A percentile compares a stretch with the other conserved stretches of the same genome.
Evolutionary conservation across 2,113 vertebrate genomes (phyloP).

Genomic region (Oceanodroma tethys): DNA sequence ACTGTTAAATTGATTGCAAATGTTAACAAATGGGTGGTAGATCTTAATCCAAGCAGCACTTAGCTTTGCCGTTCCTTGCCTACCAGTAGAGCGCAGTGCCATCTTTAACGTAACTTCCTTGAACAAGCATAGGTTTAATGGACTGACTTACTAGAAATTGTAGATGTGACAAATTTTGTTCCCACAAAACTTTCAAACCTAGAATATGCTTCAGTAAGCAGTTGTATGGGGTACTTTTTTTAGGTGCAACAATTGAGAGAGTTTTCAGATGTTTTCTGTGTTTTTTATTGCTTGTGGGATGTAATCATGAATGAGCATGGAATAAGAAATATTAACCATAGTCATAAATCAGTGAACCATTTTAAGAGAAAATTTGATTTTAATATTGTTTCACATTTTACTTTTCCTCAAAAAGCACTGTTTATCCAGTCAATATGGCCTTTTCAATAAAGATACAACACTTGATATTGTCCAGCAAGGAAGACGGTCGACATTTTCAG

Average conservation of each 20-base stretch:
- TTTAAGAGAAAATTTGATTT: neutral
- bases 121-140: neutral
- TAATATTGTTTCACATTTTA: neutral
- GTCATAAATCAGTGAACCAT: neutral
- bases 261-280: neutral
- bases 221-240: neutral
- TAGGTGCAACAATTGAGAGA: neutral
- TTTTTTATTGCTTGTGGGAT: neutral
- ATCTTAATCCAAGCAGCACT: neutral
- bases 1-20: neutral
- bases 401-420: neutral
- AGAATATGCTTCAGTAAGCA: neutral
- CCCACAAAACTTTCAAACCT: neutral
- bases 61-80: neutral
- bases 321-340: neutral
- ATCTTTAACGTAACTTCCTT: neutral
- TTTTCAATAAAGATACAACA: neutral
- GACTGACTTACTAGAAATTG: neutral
- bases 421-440: neutral
- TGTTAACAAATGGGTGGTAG: neutral
- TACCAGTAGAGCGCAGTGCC: neutral
- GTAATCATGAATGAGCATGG: neutral
- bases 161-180: neutral
- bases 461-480: neutral
- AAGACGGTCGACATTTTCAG: neutral